phyloP scores from a whole-genome alignment of 2,888 invertebrate genomes.

The Drosophila falleni region DNA sequence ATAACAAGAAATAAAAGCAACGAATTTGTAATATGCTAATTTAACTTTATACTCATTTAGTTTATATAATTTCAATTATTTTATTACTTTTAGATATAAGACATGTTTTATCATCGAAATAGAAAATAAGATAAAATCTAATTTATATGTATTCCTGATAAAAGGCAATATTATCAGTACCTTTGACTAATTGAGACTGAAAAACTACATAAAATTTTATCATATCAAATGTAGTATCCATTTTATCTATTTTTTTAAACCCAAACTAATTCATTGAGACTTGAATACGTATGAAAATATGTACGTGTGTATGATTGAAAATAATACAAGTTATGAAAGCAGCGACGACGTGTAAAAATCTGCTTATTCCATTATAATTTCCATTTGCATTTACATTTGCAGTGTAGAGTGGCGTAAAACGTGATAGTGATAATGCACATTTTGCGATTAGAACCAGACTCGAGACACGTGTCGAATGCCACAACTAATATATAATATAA shows the following conservation, averaged over 20 bases:
- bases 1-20: neutral
- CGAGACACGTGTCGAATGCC: constrained; percentile 32
- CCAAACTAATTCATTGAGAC: neutral
- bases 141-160: no score
- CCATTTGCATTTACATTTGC: neutral
- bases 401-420: constrained; percentile 27
- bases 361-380: constrained; percentile 15
- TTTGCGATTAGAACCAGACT: constrained; percentile 35
- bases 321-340: neutral
- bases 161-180: no score
- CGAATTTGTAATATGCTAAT: no score
- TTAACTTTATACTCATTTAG: no score
- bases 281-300: neutral
- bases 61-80: no score
- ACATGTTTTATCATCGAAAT: neutral
- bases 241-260: neutral
- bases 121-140: no score
- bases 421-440: constrained; percentile 32
- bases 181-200: no score
- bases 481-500: neutral
- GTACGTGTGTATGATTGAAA: neutral
- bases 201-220: neutral
- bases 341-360: constrained; percentile 24
- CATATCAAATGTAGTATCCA: neutral
- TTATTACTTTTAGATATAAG: no score